Conservation (phyloP, 1,140 invertebrate genomes). For the Lethocerus indicus region DNA sequence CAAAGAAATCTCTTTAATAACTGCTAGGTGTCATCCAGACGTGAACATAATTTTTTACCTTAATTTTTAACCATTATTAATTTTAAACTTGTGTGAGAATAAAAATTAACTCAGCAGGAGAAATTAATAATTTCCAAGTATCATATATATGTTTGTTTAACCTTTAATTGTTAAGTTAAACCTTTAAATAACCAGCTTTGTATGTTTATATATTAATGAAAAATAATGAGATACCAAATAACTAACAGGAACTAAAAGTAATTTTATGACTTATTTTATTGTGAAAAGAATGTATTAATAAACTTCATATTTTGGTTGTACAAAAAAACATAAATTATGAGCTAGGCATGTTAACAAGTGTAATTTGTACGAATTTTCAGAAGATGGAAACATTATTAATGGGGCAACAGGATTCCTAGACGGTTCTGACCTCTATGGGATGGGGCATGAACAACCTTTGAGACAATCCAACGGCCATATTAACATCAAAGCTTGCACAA, state of each 20-base stretch:
- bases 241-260: neutral
- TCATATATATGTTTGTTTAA: too few species aligned
- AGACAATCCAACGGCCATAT: slow-evolving; percentile 4
- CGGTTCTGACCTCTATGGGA: slow-evolving; percentile 7
- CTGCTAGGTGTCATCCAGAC: too few species aligned
- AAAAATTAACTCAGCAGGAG: too few species aligned
- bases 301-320: neutral
- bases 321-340: neutral
- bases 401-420: slow-evolving; percentile 9
- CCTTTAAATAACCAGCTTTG: neutral
- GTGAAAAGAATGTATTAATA: too few species aligned
- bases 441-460: neutral
- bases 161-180: too few species aligned
- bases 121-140: too few species aligned
- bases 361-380: slow-evolving; percentile 3
- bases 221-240: neutral
- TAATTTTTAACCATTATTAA: too few species aligned
- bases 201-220: neutral
- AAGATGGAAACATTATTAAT: slow-evolving; percentile 7
- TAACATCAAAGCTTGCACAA: slow-evolving; percentile 4
- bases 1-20: too few species aligned
- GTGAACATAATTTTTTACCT: too few species aligned
- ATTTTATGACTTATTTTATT: neutral
- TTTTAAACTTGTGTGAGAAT: too few species aligned
- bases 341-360: neutral